Conservation (phyloP, 2,888 invertebrate species). For the Spisula solida region DNA sequence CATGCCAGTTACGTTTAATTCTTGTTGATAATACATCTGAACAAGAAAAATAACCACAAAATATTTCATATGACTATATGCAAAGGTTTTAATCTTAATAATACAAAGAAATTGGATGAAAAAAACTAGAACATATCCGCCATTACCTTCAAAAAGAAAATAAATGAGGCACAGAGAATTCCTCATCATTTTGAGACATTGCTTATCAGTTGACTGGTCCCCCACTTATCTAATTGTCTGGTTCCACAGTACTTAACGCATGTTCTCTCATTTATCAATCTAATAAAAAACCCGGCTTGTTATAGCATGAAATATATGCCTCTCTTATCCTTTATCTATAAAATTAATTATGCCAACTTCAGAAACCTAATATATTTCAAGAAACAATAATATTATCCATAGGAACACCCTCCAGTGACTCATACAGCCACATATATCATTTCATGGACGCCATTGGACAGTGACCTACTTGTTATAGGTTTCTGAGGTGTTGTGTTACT, state of each 20-base stretch:
- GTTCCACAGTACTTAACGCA: conserved; percentile 51
- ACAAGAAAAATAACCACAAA: background rate
- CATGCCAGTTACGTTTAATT: no score
- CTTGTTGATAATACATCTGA: background rate
- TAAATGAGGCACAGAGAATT: conserved; percentile 17
- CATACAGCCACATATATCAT: conserved; percentile 34
- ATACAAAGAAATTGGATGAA: conserved; percentile 3
- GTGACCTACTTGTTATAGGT: background rate
- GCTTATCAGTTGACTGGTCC: conserved; percentile 25
- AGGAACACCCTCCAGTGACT: conserved; percentile 38
- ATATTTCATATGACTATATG: background rate
- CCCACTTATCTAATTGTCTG: conserved; percentile 44
- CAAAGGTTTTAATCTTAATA: conserved; percentile 4
- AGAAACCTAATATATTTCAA: conserved; percentile 50
- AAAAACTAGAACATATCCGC: background rate
- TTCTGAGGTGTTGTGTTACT: conserved; percentile 1
- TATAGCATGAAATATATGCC: conserved; percentile 57
- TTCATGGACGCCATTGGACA: conserved; percentile 5
- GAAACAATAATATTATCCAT: conserved; percentile 49
- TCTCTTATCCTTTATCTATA: conserved; percentile 47
- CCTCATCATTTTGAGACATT: conserved; percentile 23
- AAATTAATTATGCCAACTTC: conserved; percentile 57
- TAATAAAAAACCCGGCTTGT: conserved; percentile 30
- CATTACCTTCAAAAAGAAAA: conserved; percentile 19
- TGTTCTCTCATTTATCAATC: conserved; percentile 55